A percentile compares a stretch with the other conserved stretches of the same genome.
Conservation (phyloP, 2,797 vertebrate species). For the Eulemur coronatus region DNA sequence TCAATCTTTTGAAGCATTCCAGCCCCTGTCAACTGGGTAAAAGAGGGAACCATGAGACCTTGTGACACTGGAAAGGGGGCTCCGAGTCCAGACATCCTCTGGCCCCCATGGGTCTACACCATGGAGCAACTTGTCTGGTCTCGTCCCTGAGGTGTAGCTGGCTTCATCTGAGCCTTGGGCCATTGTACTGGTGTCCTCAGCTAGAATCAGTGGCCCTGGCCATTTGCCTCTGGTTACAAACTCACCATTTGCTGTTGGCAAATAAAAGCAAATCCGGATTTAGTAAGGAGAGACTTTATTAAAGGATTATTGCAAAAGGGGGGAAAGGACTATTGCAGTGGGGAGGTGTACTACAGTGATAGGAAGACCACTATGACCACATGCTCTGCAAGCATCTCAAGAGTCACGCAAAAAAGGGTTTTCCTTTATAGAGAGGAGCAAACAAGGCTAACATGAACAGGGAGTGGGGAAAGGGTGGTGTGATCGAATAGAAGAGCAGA, state of each 20-base stretch:
- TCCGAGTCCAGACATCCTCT: not conserved
- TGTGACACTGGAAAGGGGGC: not conserved
- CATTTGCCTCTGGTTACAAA: conserved; percentile 4
- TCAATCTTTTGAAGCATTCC: not conserved
- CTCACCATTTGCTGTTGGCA: not conserved
- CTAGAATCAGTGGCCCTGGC: not conserved
- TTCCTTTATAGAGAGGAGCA: not conserved
- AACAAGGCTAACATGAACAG: not conserved
- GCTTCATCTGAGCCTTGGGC: not conserved
- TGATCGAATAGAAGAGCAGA: not conserved
- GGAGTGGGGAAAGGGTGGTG: not conserved
- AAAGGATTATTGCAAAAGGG: not conserved
- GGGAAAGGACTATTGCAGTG: not conserved
- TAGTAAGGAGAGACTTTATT: not conserved
- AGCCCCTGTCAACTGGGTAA: not conserved
- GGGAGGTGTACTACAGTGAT: not conserved
- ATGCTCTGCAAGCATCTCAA: not conserved
- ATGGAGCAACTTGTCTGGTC: too few species aligned
- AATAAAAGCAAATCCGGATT: conserved; percentile 1
- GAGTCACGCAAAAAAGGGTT: not conserved
- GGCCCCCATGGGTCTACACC: not conserved
- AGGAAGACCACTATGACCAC: not conserved
- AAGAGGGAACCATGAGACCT: not conserved
- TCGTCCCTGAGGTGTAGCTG: not conserved
- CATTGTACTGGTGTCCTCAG: not conserved